A percentile compares a stretch with the other conserved stretches of the same genome.
phyloP scores from a whole-genome alignment of 30 jellyfish, hydroid and myxozoan genomes.

The Aurelia aurita complex sp. Pacific region DNA sequence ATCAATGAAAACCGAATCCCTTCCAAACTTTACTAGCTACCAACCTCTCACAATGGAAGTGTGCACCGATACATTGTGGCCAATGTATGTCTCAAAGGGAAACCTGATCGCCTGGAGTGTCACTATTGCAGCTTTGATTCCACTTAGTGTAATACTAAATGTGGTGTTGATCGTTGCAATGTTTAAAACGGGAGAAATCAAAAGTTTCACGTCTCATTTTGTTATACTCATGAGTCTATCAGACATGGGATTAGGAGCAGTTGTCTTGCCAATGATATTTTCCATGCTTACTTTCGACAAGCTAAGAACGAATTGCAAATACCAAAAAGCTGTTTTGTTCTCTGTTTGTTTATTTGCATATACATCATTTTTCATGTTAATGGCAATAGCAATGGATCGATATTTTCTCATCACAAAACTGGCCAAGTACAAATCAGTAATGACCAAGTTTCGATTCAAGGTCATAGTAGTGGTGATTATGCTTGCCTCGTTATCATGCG shows the following conservation, averaged over 20 bases:
- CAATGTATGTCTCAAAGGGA: constrained; percentile 39
- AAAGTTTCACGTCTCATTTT: constrained; percentile 42
- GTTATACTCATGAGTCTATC: constrained; percentile 55
- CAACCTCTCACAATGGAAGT: constrained; percentile 2
- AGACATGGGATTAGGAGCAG: constrained; percentile 50
- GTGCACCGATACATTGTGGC: constrained; percentile 60
- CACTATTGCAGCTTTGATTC: constrained; percentile 24
- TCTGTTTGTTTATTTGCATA: constrained; percentile 38
- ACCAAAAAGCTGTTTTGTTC: constrained; percentile 36
- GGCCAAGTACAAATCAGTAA: constrained; percentile 27
- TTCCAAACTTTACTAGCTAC: too few species aligned
- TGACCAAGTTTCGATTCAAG: constrained; percentile 48
- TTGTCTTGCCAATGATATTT: constrained; percentile 41
- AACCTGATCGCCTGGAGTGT: constrained; percentile 47
- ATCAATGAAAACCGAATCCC: too few species aligned
- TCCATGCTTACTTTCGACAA: constrained; percentile 39
- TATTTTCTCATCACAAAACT: constrained; percentile 50
- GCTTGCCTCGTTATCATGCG: constrained; percentile 19
- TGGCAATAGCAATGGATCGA: constrained; percentile 65
- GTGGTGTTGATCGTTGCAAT: constrained; percentile 30
- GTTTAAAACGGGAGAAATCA: constrained; percentile 46
- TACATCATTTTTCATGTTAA: constrained; percentile 54
- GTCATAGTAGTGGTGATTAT: constrained; percentile 15
- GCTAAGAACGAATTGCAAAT: constrained; percentile 27
- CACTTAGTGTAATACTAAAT: constrained; percentile 21